These are phyloP conservation scores for Eriocheir sinensis DNA, from an alignment of 1,140 invertebrate genomes.

Conservation along the genomic window DNA sequence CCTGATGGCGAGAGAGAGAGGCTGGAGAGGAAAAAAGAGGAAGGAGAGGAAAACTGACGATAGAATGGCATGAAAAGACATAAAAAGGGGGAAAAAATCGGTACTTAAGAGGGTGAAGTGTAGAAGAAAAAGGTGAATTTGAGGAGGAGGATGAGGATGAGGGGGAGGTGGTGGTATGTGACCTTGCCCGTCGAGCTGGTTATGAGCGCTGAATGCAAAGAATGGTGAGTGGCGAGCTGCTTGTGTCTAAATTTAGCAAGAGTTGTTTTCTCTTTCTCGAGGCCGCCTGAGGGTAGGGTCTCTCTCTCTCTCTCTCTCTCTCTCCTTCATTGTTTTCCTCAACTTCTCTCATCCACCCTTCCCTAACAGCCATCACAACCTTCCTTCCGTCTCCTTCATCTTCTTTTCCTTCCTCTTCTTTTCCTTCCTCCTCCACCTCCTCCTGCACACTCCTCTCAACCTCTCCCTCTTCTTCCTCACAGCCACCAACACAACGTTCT, in stretches of 20 bases:
- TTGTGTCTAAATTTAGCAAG: conserved; percentile 25
- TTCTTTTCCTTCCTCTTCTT: too few relatives aligned
- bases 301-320: not conserved
- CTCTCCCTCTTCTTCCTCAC: too few relatives aligned
- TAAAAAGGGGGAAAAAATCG: not conserved
- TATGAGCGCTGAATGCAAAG: not conserved
- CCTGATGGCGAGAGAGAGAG: not conserved
- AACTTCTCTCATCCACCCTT: not conserved
- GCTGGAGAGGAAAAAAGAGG: not conserved
- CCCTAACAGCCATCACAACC: too few relatives aligned
- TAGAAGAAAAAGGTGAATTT: not conserved
- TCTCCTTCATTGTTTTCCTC: too few relatives aligned
- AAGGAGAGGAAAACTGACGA: not conserved
- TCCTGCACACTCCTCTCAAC: too few relatives aligned
- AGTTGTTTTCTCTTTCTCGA: not conserved
- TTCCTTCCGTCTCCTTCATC: too few relatives aligned
- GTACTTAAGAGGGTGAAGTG: not conserved
- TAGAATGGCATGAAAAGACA: not conserved
- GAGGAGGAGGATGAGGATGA: not conserved
- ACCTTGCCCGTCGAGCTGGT: not conserved
- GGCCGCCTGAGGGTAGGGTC: not conserved
- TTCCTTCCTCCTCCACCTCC: too few relatives aligned
- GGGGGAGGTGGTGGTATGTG: not conserved
- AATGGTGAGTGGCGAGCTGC: not conserved
- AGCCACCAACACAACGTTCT: too few relatives aligned